Base-by-base conservation (phyloP, 2,113 vertebrate species). In the Murina feae region DNA sequence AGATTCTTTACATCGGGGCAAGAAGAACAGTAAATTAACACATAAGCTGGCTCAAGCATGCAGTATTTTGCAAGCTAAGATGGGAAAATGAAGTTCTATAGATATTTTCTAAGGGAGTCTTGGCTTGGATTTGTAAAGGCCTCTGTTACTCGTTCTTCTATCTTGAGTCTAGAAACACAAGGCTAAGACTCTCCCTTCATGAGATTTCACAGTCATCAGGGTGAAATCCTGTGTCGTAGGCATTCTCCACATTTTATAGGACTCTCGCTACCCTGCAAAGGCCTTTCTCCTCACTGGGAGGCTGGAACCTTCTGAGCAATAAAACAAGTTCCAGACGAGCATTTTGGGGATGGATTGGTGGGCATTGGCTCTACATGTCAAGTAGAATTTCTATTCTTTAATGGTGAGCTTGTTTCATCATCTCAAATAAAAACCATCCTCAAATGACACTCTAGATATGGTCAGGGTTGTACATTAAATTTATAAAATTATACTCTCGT, bases 81-180 rank as follows among this genome's bases (percentile, higher is more conserved):
- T 32, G 11, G 65, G 16, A 88, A 75, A 80, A 84, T 81, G 55
- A 87, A 58, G 6, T 81, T 87, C 21, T 23, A 6, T 9, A 63
- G 71, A 80, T 11, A 30, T 84, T 79, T 87, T 90, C 53, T 55
- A 51, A 80, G 71, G 18, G 28, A 65, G 65, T 76, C 60, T 96
- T 76, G 51, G 17, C n/a, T 44, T 60, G 13, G 20, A 71, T 65
- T 68, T 71, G 37, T 44, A 10, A 87, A 80, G 37, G 21, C 20
- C 44, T 66, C 6, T 28, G 0, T 89, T 69, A 74, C 23, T 25
- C 76, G 28, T 6, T 93, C 35, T 89, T 95, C 65, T 55, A 18
- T 86, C 35, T 11, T 21, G 23, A 84, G 32, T 65, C 12, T 71
- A 72, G 44, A 32, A 95, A 90, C 37, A 5, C 35, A 74, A 68